phyloP scores from a whole-genome alignment of 1,140 invertebrate species.

The Riptortus pedestris region DNA sequence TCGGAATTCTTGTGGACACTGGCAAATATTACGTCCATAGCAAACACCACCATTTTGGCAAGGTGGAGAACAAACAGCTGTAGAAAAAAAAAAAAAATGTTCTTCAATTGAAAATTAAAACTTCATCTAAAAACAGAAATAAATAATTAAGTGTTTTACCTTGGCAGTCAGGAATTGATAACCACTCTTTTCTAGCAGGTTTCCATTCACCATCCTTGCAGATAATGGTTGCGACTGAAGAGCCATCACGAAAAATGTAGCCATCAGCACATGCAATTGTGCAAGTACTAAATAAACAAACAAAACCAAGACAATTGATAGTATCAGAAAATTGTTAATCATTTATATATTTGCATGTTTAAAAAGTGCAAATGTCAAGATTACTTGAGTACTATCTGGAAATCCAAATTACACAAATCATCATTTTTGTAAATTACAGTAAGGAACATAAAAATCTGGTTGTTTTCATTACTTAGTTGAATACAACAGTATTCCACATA shows the following conservation, averaged over 20 bases:
- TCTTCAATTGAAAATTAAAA: constrained; percentile 6
- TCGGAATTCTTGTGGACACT: constrained; percentile 58
- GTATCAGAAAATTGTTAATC: too few species aligned
- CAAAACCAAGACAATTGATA: too few species aligned
- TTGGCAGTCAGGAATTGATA: constrained; percentile 51
- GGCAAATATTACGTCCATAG: constrained; percentile 58
- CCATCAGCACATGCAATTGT: constrained; percentile 49
- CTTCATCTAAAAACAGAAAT: background rate
- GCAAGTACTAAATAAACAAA: constrained; percentile 47
- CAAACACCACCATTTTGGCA: constrained; percentile 69
- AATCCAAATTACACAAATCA: too few species aligned
- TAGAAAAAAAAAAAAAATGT: constrained; percentile 29
- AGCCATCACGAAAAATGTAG: constrained; percentile 56
- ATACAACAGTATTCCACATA: too few species aligned
- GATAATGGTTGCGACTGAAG: constrained; percentile 45
- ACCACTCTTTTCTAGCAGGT: constrained; percentile 46
- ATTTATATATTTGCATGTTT: too few species aligned
- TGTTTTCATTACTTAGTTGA: too few species aligned
- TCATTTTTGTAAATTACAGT: too few species aligned
- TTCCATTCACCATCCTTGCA: constrained; percentile 55
- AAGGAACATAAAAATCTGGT: too few species aligned
- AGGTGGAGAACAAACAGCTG: constrained; percentile 58
- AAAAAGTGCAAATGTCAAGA: too few species aligned
- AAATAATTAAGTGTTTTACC: constrained; percentile 40
- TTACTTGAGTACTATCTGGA: too few species aligned